Evolutionary conservation across 2,888 invertebrate genomes (phyloP), one percentile per base, ranked within the genome.

Genomic region (Smittia sp.): DNA sequence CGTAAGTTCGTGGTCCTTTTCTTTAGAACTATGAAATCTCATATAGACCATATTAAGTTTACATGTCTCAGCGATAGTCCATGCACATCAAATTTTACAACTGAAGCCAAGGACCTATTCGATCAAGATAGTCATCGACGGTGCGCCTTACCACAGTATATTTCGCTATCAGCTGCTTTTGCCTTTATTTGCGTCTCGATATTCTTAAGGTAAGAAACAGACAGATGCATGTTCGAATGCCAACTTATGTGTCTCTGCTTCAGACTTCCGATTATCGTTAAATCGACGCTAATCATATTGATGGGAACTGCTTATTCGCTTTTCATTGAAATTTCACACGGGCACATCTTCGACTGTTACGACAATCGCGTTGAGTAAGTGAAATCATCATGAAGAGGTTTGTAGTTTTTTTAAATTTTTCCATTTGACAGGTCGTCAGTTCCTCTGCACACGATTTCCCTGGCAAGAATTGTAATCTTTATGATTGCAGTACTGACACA

Each of bases 131-230:
- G 90, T 75, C 93, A 94, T 80, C 85, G 93, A 68, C 89, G 89
- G 18, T 94, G 94, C 78, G 91, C 92, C 0, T 83, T 94, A 74
- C 96, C 96, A 0, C 89, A 94, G 74, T 96, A 96, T 82, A 90
- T 95, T 54, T 90, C 93, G 3, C 83, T 95, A 13, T 93, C 93
- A 11, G 93, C 94, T 78, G 88, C 93, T 73, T 85, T 96, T 76
- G 91, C 92, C 72, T 92, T 92, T 83, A 85, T 96, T 74, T 89
- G 92, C 0, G 92, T 94, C 27, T 91, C 94, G 0, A 89, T 94
- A 75, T 96, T 95, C 82, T 85, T 95, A 69, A 85, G 87, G 82
- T 82, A 74, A 77, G 32, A 22, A 54, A 9, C 7, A 9, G 4
- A 6, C 15, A 13, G 54, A 54, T n/a, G 54, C 15, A 15, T 6